Evolutionary conservation across 2,113 vertebrate genomes (phyloP), one percentile per base, ranked within the genome.

Genomic region (Benitochromis conjunctus): DNA sequence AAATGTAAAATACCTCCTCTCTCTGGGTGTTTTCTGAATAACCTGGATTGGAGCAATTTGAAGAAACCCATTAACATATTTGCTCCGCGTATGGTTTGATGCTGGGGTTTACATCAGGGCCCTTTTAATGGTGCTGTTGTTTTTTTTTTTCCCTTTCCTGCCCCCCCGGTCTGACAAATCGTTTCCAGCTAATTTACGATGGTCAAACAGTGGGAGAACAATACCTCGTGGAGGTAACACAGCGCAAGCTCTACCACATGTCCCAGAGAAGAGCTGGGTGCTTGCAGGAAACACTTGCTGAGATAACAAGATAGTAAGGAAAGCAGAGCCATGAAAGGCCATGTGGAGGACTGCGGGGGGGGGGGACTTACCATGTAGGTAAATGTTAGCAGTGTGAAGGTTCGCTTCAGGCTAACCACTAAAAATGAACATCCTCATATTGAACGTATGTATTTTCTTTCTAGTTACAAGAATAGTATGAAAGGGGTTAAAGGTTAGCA

Each of bases 241-340:
- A 55, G 86, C 55, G 13, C 93, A 82, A 92, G 92, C 89, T 90
- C 89, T 80, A 86, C 80, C 89, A 86, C 90, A 92, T 93, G 92
- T 92, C 89, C 86, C 81, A 53, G 84, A 94, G 89, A 93, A 84
- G 92, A 95, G 83, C 24, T 90, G 93, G 94, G 92, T 91, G 92
- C 93, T 94, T 82, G 24, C 81, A 95, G 95, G 95, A 96, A 96
- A 92, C 94, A 94, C 95, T 96, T 91, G 92, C 95, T 96, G 95
- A 95, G 95, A 96, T 95, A 96, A 96, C 95, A 96, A 96, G 95
- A 95, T 96, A 95, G 95, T 92, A 91, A 88, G 90, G 89, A 94
- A 93, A 88, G 93, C 91, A 87, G 90, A 91, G 92, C 88, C 88
- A 86, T 41, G 88, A 89, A 84, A 91, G 94, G 90, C 91, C 91